Evolutionary conservation across 1,140 invertebrate genomes (phyloP).

Genomic region (Apocrypta bakeri): DNA sequence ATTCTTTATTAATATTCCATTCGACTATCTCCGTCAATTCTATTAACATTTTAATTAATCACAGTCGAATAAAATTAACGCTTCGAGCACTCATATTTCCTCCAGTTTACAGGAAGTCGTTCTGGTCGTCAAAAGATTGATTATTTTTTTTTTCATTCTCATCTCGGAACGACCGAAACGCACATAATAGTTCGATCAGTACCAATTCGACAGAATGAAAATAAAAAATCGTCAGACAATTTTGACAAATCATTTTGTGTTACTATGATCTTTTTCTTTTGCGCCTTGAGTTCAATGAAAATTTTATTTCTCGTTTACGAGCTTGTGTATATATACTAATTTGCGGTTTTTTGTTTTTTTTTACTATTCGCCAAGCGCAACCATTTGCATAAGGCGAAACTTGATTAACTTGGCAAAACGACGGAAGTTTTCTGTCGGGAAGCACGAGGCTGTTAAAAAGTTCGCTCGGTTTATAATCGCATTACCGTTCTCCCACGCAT

Average conservation of each 20-base stretch:
- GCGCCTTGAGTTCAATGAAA: background rate
- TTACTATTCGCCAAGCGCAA: no score
- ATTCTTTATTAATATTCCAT: no score
- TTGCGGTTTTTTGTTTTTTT: background rate
- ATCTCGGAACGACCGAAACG: background rate
- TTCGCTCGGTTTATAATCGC: slow-evolving; percentile 24
- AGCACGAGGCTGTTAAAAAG: slow-evolving; percentile 9
- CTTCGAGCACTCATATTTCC: background rate
- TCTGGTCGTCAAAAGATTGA: background rate
- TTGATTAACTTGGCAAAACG: slow-evolving; percentile 5
- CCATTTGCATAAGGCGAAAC: background rate
- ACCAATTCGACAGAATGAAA: background rate
- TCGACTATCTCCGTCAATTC: background rate
- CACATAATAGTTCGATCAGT: no score
- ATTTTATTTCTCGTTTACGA: background rate
- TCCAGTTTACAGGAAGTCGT: background rate
- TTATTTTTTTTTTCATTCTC: slow-evolving; percentile 17
- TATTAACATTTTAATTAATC: slow-evolving; percentile 18
- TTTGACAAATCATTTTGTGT: slow-evolving; percentile 29
- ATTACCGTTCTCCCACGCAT: slow-evolving; percentile 15
- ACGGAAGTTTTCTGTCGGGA: slow-evolving; percentile 13
- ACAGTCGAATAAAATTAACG: background rate
- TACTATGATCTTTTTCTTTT: no score
- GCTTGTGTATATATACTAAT: background rate
- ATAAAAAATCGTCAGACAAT: background rate